Evolutionary conservation across 2,797 vertebrate species (phyloP).

Genomic region (Psittacula derbiana): DNA sequence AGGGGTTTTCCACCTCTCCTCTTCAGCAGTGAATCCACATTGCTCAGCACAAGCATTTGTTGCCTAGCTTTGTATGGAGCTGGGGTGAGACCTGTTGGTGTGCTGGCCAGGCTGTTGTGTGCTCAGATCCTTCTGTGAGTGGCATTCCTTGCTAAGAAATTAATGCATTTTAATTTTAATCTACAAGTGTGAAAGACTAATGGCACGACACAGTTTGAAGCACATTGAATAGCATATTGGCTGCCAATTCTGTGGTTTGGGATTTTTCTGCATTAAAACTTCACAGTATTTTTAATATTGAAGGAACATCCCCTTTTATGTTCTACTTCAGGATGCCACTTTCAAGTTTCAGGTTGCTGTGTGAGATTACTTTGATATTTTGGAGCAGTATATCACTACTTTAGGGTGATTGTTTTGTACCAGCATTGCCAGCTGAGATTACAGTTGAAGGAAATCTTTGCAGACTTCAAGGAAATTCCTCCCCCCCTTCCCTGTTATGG

Average conservation of each 20-base stretch:
- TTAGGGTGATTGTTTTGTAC: background rate
- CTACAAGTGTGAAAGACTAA: background rate
- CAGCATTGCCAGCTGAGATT: fast-evolving
- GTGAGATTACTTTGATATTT: background rate
- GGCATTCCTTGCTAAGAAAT: background rate
- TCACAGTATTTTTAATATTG: slow-evolving; percentile 13
- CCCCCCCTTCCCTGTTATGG: background rate
- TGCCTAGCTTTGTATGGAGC: background rate
- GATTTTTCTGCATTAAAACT: slow-evolving; percentile 8
- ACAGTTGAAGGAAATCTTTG: background rate
- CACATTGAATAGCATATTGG: background rate
- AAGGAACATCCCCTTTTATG: background rate
- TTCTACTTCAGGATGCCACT: background rate
- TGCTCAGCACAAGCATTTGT: background rate
- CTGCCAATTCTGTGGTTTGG: slow-evolving; percentile 32
- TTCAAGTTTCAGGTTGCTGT: background rate
- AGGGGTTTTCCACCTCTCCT: fast-evolving
- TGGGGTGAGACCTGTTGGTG: background rate
- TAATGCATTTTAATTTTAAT: background rate
- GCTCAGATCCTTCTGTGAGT: background rate
- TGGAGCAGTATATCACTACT: background rate
- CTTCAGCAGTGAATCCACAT: background rate
- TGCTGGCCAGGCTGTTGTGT: background rate
- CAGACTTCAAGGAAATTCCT: background rate
- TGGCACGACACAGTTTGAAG: background rate